A percentile compares a stretch with the other conserved stretches of the same genome.
Evolutionary conservation across 1,140 invertebrate genomes (phyloP).

Genomic region (Lasioglossum baleicum): DNA sequence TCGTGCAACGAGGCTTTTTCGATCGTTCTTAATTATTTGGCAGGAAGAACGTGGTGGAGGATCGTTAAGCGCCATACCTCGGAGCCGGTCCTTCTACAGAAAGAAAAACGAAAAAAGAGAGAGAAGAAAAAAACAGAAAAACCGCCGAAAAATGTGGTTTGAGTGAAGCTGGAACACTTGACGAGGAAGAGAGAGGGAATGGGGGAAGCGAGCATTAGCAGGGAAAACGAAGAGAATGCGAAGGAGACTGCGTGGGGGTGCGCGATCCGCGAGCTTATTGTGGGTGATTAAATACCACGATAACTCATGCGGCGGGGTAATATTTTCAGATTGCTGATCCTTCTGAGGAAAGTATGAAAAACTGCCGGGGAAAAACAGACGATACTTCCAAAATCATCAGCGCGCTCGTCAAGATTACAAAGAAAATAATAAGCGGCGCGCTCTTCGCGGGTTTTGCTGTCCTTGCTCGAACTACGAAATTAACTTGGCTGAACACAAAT

Average conservation of each 20-base stretch:
- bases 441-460: too few relatives aligned
- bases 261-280: constrained; percentile 68
- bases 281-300: constrained; percentile 75
- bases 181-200: constrained; percentile 8
- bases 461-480: too few relatives aligned
- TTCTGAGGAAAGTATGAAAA: constrained; percentile 20
- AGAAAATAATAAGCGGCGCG: background rate
- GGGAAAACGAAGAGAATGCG: constrained; percentile 35
- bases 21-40: constrained; percentile 62
- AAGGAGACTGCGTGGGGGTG: constrained; percentile 44
- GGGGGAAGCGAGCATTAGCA: constrained; percentile 38
- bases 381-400: background rate
- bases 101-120: too few relatives aligned
- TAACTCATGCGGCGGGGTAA: constrained; percentile 70
- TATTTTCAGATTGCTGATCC: constrained; percentile 72
- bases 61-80: constrained; percentile 43
- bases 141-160: constrained; percentile 38
- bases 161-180: background rate
- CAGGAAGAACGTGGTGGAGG: constrained; percentile 40
- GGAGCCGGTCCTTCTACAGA: background rate
- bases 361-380: background rate
- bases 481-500: too few relatives aligned
- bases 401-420: background rate
- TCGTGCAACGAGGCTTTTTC: constrained; percentile 35
- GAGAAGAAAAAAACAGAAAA: constrained; percentile 6